Evolutionary conservation across 92 coral and sea anemone genomes (phyloP), one percentile per base, ranked within the genome.

Genomic region (Actinernus sp.): DNA sequence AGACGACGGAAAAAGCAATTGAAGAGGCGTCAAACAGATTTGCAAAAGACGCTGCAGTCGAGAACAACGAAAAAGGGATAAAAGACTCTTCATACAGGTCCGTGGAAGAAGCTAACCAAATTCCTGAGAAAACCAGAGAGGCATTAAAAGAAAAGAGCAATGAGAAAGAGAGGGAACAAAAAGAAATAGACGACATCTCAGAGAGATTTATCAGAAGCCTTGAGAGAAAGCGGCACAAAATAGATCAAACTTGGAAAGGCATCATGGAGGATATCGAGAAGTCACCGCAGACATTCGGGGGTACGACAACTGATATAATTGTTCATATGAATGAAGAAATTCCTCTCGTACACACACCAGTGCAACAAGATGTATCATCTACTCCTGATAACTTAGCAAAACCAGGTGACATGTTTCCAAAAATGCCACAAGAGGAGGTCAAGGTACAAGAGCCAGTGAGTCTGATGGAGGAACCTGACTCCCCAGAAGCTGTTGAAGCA

Each of bases 201-300:
- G 29, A 55, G 2, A 45, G 33, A 48, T 28, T 48, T 58, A 24
- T 71, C 20, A 23, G 48, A 32, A 31, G 58, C 4, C 50, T 49
- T 9, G 50, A 49, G 49, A 74, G 45, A 37, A 53, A 47, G 27
- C 51, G 80, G 24, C 12, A 46, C 7, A 74, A 36, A 51, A 64
- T 59, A 0, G 31, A 32, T 9, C 49, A 73, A 3, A 61, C 61
- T 1, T 63, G 71, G 71, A 46, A 43, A 23, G 73, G 55, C 1
- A 66, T 45, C 2, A 31, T 58, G 76, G 58, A 55, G 31, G 74
- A 57, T 2, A 55, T 53, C 12, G 48, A 65, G 0, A 45, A 44
- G 17, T 48, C 67, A 24, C 41, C 20, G 43, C 61, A 57, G 12
- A 52, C 36, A 32, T n/a, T 19, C n/a, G n/a, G 31, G 24, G 61